Evolutionary conservation across 2,888 invertebrate species (phyloP).

Genomic region (Pinctada fucata): DNA sequence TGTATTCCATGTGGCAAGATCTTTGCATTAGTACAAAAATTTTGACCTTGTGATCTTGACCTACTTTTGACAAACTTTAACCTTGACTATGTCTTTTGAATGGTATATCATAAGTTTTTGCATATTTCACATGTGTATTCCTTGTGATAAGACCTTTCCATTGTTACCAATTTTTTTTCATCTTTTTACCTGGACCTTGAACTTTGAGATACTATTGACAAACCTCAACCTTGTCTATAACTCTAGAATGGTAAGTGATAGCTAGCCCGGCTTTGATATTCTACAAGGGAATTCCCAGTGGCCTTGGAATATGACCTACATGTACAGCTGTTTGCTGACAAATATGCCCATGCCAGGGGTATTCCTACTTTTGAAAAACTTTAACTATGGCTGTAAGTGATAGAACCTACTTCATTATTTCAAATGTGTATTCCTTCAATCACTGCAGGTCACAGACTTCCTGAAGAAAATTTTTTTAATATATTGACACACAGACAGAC

Average conservation of each 20-base stretch:
- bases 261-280: slow-evolving; percentile 1
- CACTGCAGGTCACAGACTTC: no score
- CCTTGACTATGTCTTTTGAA: neutral
- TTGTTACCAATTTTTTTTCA: neutral
- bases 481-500: no score
- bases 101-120: neutral
- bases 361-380: no score
- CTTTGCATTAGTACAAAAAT: neutral
- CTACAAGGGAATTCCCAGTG: neutral
- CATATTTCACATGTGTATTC: neutral
- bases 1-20: neutral
- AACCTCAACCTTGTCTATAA: neutral
- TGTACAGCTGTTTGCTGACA: no score
- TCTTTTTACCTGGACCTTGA: neutral
- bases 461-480: no score
- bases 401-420: no score
- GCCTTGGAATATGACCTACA: neutral
- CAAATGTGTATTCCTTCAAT: no score
- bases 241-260: neutral
- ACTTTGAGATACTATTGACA: neutral
- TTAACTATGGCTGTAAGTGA: no score
- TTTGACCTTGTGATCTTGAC: neutral
- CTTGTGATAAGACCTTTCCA: neutral
- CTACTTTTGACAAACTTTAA: neutral
- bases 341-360: no score